phyloP scores from a whole-genome alignment of 2,888 invertebrate species.

The Brenthis hecate region DNA sequence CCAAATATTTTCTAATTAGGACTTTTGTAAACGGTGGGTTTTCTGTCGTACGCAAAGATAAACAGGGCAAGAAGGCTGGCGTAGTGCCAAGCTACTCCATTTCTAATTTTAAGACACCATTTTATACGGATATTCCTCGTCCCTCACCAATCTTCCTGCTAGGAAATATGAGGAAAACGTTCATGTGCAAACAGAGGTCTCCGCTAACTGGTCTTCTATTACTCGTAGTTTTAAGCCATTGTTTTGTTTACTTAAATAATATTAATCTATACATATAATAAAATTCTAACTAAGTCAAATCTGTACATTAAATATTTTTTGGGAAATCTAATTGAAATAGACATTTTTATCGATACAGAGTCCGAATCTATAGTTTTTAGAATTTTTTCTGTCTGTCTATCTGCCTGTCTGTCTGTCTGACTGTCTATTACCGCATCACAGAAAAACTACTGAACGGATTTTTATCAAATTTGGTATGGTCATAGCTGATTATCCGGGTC shows the following conservation, averaged over 20 bases:
- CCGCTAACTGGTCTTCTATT: slow-evolving; percentile 47
- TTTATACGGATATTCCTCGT: slow-evolving; percentile 50
- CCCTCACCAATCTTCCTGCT: slow-evolving; percentile 43
- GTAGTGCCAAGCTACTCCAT: slow-evolving; percentile 56
- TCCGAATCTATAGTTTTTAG: too few species aligned
- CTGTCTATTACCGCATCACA: too few species aligned
- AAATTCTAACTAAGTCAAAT: too few species aligned
- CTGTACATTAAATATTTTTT: too few species aligned
- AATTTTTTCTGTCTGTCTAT: too few species aligned
- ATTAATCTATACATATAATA: too few species aligned
- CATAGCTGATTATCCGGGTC: too few species aligned
- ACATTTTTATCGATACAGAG: too few species aligned
- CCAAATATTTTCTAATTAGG: slow-evolving; percentile 53
- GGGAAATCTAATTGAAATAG: too few species aligned
- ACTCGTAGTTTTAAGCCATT: slow-evolving; percentile 56
- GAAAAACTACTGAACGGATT: too few species aligned
- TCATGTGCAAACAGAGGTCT: slow-evolving; percentile 49
- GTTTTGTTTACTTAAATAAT: slow-evolving; percentile 54
- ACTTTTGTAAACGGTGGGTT: slow-evolving; percentile 39
- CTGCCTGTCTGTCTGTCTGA: too few species aligned
- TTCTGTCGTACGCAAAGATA: slow-evolving; percentile 51
- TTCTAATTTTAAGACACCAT: slow-evolving; percentile 59
- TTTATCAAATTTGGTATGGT: too few species aligned
- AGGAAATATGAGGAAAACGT: slow-evolving; percentile 39
- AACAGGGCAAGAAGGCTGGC: slow-evolving; percentile 60